These are phyloP conservation scores for Prietella phreatophila DNA, from an alignment of 2,113 vertebrate species.

Conservation along the genomic window DNA sequence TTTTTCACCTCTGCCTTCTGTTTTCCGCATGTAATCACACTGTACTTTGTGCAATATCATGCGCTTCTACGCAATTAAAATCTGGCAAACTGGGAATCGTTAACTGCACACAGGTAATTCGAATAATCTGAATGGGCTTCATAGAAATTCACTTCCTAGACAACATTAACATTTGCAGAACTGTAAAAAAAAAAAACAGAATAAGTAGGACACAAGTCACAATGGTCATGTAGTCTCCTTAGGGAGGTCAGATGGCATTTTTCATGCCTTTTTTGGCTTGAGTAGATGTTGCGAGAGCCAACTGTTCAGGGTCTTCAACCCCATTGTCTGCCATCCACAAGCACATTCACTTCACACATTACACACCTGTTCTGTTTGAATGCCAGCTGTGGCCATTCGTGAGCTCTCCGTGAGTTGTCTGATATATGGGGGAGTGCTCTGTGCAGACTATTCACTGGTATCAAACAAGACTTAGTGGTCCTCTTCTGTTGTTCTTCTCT, in stretches of 20 bases:
- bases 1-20: background rate
- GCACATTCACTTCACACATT: background rate
- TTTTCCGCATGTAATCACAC: background rate
- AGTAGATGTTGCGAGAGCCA: background rate
- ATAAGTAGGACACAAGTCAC: background rate
- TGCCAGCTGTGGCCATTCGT: background rate
- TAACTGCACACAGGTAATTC: no score
- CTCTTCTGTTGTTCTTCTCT: background rate
- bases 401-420: background rate
- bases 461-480: background rate
- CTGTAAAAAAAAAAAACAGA: background rate
- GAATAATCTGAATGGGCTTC: background rate
- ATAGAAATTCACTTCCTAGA: background rate
- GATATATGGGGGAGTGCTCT: slow-evolving; percentile 16
- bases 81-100: no score
- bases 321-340: background rate
- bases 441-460: background rate
- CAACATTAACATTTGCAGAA: background rate
- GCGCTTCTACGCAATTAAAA: background rate
- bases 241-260: background rate
- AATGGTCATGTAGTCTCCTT: background rate
- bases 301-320: background rate
- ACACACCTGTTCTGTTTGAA: background rate
- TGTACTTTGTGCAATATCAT: background rate
- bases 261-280: background rate